phyloP scores from a whole-genome alignment of 2,113 vertebrate genomes.

The Brachypteracias leptosomus region DNA sequence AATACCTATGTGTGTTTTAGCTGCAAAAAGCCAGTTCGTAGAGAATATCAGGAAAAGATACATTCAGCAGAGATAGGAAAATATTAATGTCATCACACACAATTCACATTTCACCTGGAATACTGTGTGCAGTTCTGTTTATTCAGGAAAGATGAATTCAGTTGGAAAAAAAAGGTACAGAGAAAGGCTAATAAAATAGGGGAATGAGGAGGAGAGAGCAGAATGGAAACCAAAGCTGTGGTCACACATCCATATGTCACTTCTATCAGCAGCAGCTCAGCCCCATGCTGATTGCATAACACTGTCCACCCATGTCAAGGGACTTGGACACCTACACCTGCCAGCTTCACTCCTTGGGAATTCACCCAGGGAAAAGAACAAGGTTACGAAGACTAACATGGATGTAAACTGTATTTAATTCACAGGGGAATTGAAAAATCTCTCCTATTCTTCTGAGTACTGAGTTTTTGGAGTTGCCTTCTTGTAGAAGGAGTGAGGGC shows the following conservation, averaged over 20 bases:
- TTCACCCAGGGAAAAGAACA: neutral
- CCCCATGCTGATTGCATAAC: rapidly evolving
- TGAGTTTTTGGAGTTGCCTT: neutral
- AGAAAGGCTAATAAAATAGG: neutral
- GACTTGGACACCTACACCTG: neutral
- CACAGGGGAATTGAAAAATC: neutral
- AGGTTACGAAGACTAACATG: neutral
- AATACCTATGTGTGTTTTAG: neutral
- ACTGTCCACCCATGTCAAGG: neutral
- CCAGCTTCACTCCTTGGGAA: neutral
- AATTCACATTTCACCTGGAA: neutral
- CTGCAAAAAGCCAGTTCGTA: neutral
- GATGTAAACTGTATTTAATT: neutral
- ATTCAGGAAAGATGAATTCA: neutral
- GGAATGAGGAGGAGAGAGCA: neutral
- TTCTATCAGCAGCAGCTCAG: neutral
- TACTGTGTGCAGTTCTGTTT: neutral
- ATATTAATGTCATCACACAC: neutral
- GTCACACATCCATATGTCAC: rapidly evolving
- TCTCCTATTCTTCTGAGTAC: neutral
- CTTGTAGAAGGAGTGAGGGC: neutral
- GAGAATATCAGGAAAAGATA: neutral
- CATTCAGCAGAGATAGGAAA: neutral
- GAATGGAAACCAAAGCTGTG: neutral
- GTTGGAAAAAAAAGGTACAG: neutral